Base-by-base conservation (phyloP, 2,888 invertebrate species). In the Dryomyza anilis region DNA sequence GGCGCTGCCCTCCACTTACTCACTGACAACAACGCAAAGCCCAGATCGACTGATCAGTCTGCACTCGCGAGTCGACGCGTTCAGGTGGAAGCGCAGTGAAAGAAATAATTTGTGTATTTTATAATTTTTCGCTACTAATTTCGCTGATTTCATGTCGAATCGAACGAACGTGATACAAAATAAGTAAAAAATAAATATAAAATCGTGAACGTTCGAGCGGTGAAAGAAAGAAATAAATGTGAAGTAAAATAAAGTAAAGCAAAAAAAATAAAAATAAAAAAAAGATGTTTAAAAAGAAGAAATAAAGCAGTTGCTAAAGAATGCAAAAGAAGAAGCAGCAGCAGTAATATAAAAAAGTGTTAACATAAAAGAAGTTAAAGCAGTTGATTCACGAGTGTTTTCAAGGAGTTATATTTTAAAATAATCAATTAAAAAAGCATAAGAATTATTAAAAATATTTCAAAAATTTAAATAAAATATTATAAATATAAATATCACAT, bases 51-150 rank as follows among this genome's bases (percentile, higher is more conserved):
- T 5, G 27, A 70, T 71, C 70, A 72, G 72, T 72, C 65, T 69
- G 63, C 69, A 70, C 69, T 69, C 70, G 69, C 70, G 69, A 71
- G 69, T 73, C 68, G 69, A 64, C 66, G 67, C 63, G 71, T 73
- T 69, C 58, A 69, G 70, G 68, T 70, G 65, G 66, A n/a, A 67
- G 64, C 36, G 60, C 25, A 23, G 10, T 6, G n/a, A 6, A 12
- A 39, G 25, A n/a, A 36, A 36, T 19, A 27, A 21, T 48, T 56
- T 48, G 23, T 63, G 4, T 23, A 8, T 58, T 58, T 55, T 33
- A 4, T 4, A 30, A 16, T 56, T 39, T 52, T 29, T 33, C 33
- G 33, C 33, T 12, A 7, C 33, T 33, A 33, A 33, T 12, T n/a
- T n/a, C 12, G 14, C 39, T 23, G 14, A 52, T 43, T 52, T 61